Percentiles rank a stretch among this genome's conserved stretches.
Evolutionary conservation across 1,140 invertebrate genomes (phyloP).

Genomic region (Meloidogyne exigua): DNA sequence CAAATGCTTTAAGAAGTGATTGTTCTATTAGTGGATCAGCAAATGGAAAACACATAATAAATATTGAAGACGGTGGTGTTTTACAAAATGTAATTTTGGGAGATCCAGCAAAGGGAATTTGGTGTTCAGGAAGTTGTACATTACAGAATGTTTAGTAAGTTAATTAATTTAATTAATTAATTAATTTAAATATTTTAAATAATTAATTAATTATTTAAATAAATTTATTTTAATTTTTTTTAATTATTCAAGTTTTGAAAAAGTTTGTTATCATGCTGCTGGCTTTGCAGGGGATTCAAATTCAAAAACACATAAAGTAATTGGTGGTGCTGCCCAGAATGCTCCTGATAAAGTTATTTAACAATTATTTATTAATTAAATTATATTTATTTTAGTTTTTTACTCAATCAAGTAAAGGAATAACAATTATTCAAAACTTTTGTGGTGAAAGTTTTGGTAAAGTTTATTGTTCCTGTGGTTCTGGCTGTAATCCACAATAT

Average conservation of each 20-base stretch:
- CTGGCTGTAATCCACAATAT: no score
- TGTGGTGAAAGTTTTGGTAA: conserved; percentile 2
- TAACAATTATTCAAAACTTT: conserved; percentile 1
- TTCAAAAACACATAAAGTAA: conserved; percentile 3
- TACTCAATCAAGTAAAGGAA: not conserved
- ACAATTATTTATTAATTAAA: not conserved
- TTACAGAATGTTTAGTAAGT: not conserved
- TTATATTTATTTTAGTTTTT: not conserved
- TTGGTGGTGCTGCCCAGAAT: not conserved
- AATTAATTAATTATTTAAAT: not conserved
- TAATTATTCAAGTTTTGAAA: not conserved
- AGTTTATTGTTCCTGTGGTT: not conserved
- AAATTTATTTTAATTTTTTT: no score
- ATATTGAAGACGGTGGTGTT: not conserved
- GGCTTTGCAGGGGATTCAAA: not conserved
- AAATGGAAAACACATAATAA: conserved; percentile 9
- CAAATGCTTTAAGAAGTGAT: not conserved
- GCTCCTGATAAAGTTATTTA: not conserved
- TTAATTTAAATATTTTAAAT: no score
- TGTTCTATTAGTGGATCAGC: not conserved
- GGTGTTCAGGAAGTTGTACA: conserved; percentile 5
- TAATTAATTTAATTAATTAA: not conserved
- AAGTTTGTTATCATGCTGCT: conserved; percentile 8
- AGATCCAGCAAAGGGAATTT: conserved; percentile 5
- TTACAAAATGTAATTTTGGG: conserved; percentile 5